Evolutionary conservation across 2,113 vertebrate genomes (phyloP).

Genomic region (Quiscalus mexicanus): DNA sequence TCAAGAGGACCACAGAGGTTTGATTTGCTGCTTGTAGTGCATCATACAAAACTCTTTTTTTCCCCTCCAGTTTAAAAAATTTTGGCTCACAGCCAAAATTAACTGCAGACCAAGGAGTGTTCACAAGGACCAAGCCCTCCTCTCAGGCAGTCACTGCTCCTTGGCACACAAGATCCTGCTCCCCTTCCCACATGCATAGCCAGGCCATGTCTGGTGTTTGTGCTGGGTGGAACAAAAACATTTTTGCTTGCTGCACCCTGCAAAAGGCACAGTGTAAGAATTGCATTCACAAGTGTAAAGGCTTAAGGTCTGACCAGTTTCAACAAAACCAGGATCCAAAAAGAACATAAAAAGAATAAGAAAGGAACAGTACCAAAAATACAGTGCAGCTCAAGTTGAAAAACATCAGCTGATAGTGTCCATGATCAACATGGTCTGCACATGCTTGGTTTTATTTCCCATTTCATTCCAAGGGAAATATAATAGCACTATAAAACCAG

Average conservation of each 20-base stretch:
- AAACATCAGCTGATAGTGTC: not conserved
- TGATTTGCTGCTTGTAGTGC: not conserved
- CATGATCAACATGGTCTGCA: not conserved
- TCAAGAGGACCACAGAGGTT: not conserved
- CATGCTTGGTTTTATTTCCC: not conserved
- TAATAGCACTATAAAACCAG: not conserved
- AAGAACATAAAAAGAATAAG: not conserved
- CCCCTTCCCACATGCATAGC: fast-evolving
- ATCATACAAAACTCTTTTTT: not conserved
- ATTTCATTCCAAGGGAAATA: not conserved
- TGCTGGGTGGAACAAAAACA: not conserved
- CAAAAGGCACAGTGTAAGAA: not conserved
- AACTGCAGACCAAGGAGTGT: not conserved
- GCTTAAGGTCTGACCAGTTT: not conserved
- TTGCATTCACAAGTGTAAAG: not conserved
- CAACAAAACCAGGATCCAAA: not conserved
- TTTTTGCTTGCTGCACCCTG: not conserved
- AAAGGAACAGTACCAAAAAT: not conserved
- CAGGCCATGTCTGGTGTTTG: not conserved
- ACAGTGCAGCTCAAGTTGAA: not conserved
- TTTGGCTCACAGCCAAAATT: not conserved
- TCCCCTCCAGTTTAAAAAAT: not conserved
- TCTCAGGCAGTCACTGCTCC: not conserved
- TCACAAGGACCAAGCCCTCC: not conserved
- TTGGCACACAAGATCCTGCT: not conserved